Base-by-base conservation (phyloP, 2,888 invertebrate genomes). In the Minunthozetes semirufus region DNA sequence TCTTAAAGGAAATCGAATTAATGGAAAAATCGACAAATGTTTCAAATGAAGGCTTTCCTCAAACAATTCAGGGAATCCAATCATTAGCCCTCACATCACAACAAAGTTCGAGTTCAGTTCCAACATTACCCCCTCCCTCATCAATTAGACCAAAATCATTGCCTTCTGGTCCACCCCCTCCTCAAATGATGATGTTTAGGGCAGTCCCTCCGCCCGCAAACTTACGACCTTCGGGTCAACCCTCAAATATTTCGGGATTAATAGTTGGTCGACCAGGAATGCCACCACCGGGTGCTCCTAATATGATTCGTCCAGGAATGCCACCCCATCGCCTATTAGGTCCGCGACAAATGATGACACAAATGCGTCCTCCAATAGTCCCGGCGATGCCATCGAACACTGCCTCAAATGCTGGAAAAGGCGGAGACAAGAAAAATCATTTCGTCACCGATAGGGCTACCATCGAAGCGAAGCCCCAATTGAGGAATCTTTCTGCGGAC, bases 381-480 rank as follows among this genome's bases (percentile, higher is more conserved):
- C 72, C 48, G 15, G 4, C 72, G 17, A 72, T 19, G 17, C 38
- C 72, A n/a, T 72, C 53, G 22, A n/a, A 6, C 1, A 0, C 53
- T n/a, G 27, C 13, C 2, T n/a, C 48, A 11, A 72, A 2, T 1
- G n/a, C 29, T 25, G 9, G 56, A 17, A 75, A 63, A 25, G 50
- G 70, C 29, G 80, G 80, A 56, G 80, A 82, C 77, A 81, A 82
- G 75, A 77, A 77, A 38, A 77, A 76, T 29, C 63, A 63, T 61
- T n/a, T 63, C 3, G 61, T 72, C 46, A 61, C 73, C 25, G 80
- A 73, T 61, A 72, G 81, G 56, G 90, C 92, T 22, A 96, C 94
- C 0, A 96, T 96, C 79, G 91, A 93, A 80, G 98, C 97, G 0
- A 97, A 97, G 82, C 97, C 98, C 0, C 96, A 97, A 85, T 94